These are phyloP conservation scores for Panthera leo DNA, from an alignment of 2,113 vertebrate genomes.

Conservation along the genomic window DNA sequence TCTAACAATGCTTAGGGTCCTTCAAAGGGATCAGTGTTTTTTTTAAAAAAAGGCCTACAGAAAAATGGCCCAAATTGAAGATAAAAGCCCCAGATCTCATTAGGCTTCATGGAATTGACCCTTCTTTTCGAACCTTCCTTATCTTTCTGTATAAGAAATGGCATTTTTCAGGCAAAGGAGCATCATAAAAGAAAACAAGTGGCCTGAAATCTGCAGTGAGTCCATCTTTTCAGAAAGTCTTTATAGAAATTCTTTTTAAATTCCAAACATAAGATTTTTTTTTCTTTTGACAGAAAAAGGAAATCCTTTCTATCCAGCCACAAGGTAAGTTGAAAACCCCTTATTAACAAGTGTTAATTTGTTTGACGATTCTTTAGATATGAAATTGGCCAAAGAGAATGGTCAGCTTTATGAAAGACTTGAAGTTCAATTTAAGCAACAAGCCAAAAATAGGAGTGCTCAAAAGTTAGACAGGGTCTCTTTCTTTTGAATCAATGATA, in stretches of 20 bases:
- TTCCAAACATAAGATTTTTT: constrained; percentile 57
- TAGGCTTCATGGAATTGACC: constrained; percentile 68
- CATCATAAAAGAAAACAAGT: constrained; percentile 69
- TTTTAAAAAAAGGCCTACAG: constrained; percentile 57
- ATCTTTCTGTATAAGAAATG: constrained; percentile 75
- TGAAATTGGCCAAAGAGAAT: neutral
- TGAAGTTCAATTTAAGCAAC: neutral
- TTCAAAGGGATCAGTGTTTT: constrained; percentile 67
- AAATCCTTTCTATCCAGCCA: constrained; percentile 21
- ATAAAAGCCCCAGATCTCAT: constrained; percentile 78
- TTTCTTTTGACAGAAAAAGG: neutral
- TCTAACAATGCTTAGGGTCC: constrained; percentile 62
- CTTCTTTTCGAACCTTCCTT: constrained; percentile 75
- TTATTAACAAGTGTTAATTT: constrained; percentile 42
- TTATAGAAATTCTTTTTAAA: constrained; percentile 67
- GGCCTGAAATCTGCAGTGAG: constrained; percentile 71
- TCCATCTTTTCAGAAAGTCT: constrained; percentile 72
- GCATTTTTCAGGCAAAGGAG: constrained; percentile 74
- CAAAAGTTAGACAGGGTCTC: neutral
- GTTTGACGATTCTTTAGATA: neutral
- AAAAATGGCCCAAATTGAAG: constrained; percentile 73
- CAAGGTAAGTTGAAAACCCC: neutral
- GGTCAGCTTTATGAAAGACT: neutral
- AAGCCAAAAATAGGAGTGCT: neutral
- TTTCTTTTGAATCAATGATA: neutral